Evolutionary conservation across 2,888 invertebrate genomes (phyloP), one percentile per base, ranked within the genome.

Genomic region (Stegophylla sp.): DNA sequence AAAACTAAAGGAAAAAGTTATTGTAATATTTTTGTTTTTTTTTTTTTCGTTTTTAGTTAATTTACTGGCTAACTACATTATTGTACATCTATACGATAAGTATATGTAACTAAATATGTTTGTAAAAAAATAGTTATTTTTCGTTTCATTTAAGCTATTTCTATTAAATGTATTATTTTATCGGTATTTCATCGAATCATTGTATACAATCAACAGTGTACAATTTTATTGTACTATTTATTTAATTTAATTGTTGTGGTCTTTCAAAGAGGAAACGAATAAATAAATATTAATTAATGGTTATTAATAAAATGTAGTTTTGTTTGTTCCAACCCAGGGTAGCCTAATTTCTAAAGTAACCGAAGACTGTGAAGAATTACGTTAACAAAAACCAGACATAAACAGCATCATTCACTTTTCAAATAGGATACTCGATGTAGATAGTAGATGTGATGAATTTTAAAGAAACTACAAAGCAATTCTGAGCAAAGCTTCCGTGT

Each of bases 221-320:
- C 69, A 67, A 77, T 77, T 77, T 74, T 67, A 77, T 77, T 76
- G 75, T 76, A 76, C 64, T 66, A 76, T 76, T 76, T 76, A 66
- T 76, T 76, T 76, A 53, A 76, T 76, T 69, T 77, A 51, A 77
- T 77, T 77, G 77, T 77, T 77, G 77, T 77, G 77, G 77, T 77
- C 77, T 77, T 77, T 77, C 77, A 69, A 77, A 67, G 67, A 77
- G 67, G 67, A 77, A 77, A 67, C 56, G 77, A 77, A 77, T 77
- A 77, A 77, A 77, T 77, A 77, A 77, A 77, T 77, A 77, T 77
- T 67, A 77, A 77, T 69, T 77, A 77, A 67, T 77, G 77, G 77
- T 77, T 77, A 77, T 77, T 77, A 77, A 77, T 74, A 48, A 61
- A 48, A 28, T 23, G n/a, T 13, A 15, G 15, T 34, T 64, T 64